Base-by-base conservation (phyloP, 2,797 vertebrate species). In the Hippopotamyrus pictus region DNA sequence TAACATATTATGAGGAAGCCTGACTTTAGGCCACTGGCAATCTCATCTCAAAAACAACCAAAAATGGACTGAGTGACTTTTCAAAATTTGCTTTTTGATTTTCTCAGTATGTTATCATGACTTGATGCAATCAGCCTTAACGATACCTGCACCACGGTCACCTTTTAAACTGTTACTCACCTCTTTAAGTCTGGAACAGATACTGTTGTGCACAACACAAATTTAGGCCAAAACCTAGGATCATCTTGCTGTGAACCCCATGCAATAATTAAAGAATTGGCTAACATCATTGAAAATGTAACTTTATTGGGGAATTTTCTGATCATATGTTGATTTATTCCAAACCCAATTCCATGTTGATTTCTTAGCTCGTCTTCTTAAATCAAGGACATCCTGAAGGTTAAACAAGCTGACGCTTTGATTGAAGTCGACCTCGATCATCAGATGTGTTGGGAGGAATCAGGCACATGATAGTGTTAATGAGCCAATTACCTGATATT, bases 401-500 rank as follows among this genome's bases (percentile, higher is more conserved):
- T 69, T 69, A 69, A 69, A 69, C 3, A 69, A 33, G 65, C 1
- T 69, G 29, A 17, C 17, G 17, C 53, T 46, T 59, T 89, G 33
- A 59, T 59, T 83, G 51, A 89, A 89, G 12, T 79, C 1, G 22
- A 33, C 53, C 53, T 79, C 22, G 53, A 89, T 82, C 12, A 22
- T 46, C 37, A 29, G 41, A 41, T 14, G 46, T 6, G 41, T 25
- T 76, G 17, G 69, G 51, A 88, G 51, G 41, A 84, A 85, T 41
- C 53, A 9, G 79, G 44, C 41, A 22, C 17, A 62, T 17, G 25
- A 84, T 50, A 14, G 88, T 44, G 25, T 85, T 89, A 85, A 85
- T 85, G 88, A 89, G 88, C 44, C 59, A 14, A 48, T 22, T 85
- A 54, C n/a, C 53, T 62, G 54, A 84, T 9, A 83, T 50, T 84